phyloP scores from a whole-genome alignment of 2,113 vertebrate genomes.

The Taxidea taxus region DNA sequence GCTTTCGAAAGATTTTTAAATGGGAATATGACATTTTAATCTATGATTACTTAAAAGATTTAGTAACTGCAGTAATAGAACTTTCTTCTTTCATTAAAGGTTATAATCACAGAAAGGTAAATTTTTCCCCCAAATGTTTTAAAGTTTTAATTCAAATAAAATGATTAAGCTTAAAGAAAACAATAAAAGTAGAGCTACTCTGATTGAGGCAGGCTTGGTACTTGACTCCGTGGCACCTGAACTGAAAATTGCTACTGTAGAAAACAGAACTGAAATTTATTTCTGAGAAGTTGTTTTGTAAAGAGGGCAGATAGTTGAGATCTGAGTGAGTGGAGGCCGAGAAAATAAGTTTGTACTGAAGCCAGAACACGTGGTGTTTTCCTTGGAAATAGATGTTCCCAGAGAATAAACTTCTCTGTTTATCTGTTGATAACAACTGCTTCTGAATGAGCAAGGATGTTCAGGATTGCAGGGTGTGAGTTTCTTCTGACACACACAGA shows the following conservation, averaged over 20 bases:
- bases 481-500: constrained; percentile 35
- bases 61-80: constrained; percentile 41
- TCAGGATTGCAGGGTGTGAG: neutral
- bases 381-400: constrained; percentile 33
- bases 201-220: neutral
- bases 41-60: neutral
- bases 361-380: constrained; percentile 32
- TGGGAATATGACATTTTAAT: neutral
- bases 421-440: constrained; percentile 36
- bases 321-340: constrained; percentile 9
- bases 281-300: constrained; percentile 40
- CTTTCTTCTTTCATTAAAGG: neutral
- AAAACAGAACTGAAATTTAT: constrained; percentile 21
- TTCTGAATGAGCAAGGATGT: neutral
- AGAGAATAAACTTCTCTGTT: constrained; percentile 27
- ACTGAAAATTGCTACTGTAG: constrained; percentile 4
- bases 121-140: neutral
- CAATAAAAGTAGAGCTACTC: neutral
- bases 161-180: constrained; percentile 24
- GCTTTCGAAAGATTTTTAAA: constrained; percentile 49
- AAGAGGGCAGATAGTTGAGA: constrained; percentile 2
- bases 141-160: constrained; percentile 39
- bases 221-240: neutral
- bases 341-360: constrained; percentile 52
- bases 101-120: neutral